Conservation (phyloP, 2,113 vertebrate genomes). For the Psettodes erumei region DNA sequence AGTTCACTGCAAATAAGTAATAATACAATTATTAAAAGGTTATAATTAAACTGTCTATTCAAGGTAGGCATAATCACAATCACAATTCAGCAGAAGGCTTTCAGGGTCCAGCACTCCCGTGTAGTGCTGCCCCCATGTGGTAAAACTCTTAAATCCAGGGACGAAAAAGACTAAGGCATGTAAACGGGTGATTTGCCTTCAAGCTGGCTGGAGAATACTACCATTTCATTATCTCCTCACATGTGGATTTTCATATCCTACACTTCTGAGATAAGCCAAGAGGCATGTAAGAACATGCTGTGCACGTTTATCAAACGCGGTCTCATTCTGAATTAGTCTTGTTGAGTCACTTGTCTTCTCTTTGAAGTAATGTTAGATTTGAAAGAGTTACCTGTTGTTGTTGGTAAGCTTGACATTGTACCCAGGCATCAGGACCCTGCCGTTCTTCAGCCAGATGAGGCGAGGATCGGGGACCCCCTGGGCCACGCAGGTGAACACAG, state of each 20-base stretch:
- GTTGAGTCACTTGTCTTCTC: background rate
- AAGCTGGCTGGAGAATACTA: too few relatives aligned
- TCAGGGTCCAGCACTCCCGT: too few relatives aligned
- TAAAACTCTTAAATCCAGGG: background rate
- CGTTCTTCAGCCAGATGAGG: conserved; percentile 87
- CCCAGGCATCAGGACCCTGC: conserved; percentile 80
- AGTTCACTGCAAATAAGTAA: too few relatives aligned
- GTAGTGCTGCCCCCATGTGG: conserved; percentile 14
- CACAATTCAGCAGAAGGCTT: too few relatives aligned
- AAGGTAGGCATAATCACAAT: too few relatives aligned
- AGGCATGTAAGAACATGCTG: too few relatives aligned
- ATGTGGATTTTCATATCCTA: background rate
- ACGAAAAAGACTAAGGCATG: too few relatives aligned
- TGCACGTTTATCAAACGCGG: too few relatives aligned
- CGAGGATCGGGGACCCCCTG: conserved; percentile 83
- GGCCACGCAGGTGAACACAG: conserved; percentile 83
- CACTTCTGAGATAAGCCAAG: background rate
- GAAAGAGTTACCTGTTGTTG: conserved; percentile 81
- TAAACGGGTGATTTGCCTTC: too few relatives aligned
- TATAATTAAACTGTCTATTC: too few relatives aligned
- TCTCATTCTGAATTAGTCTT: background rate
- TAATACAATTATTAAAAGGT: too few relatives aligned
- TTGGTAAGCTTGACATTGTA: conserved; percentile 81
- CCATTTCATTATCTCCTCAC: background rate
- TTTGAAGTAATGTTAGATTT: background rate